These are phyloP conservation scores for Agrochola macilenta DNA, from an alignment of 2,888 invertebrate species.

Conservation along the genomic window DNA sequence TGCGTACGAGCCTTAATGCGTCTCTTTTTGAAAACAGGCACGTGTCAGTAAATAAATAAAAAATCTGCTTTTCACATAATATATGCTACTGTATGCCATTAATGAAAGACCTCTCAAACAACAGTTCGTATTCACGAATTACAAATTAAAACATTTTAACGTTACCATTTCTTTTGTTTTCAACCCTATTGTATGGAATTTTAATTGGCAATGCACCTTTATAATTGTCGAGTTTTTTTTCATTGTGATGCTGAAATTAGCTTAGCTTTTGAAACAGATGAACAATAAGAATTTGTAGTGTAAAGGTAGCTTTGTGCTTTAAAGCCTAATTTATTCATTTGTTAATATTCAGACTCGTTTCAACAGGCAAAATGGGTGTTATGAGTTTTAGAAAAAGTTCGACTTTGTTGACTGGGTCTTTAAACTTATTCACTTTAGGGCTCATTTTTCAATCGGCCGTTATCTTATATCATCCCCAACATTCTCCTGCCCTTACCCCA, in stretches of 20 bases:
- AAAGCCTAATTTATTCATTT: slow-evolving; percentile 1
- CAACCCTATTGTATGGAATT: slow-evolving; percentile 20
- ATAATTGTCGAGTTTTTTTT: not conserved
- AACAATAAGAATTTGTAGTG: slow-evolving; percentile 10
- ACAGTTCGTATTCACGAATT: not conserved
- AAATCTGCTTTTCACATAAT: not conserved
- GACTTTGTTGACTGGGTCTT: not conserved
- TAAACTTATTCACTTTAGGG: too few species aligned
- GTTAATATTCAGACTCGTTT: not conserved
- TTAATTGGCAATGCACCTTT: slow-evolving; percentile 31
- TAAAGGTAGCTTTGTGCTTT: not conserved
- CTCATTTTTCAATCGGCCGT: too few species aligned
- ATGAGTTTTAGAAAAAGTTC: not conserved
- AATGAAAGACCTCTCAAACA: not conserved
- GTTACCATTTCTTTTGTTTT: slow-evolving; percentile 23
- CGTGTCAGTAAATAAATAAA: not conserved
- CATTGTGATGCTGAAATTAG: slow-evolving; percentile 34
- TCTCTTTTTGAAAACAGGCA: not conserved
- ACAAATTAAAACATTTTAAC: slow-evolving; percentile 7
- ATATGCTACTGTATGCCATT: not conserved
- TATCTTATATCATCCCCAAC: too few species aligned
- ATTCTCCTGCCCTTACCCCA: too few species aligned
- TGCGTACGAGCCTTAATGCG: not conserved
- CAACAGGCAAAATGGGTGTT: not conserved
- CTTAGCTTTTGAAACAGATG: slow-evolving; percentile 19